These are phyloP conservation scores for Aleiodes alternator DNA, from an alignment of 2,888 invertebrate species.

Conservation along the genomic window DNA sequence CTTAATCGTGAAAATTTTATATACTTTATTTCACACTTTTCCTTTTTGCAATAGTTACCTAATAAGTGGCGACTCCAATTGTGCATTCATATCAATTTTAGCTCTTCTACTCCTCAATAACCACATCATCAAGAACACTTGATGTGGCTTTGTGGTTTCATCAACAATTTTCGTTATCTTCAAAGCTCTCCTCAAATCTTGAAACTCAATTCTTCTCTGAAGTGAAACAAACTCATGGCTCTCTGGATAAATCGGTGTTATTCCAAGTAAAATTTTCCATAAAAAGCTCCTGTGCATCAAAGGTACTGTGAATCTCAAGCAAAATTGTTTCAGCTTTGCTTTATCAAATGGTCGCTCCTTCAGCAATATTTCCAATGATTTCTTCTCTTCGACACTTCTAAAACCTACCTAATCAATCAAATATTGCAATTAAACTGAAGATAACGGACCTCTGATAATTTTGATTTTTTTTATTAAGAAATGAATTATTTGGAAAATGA, in stretches of 20 bases:
- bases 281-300: constrained; percentile 86
- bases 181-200: constrained; percentile 84
- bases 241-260: constrained; percentile 86
- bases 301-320: constrained; percentile 89
- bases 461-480: too few relatives aligned
- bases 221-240: constrained; percentile 85
- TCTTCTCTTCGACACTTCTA: constrained; percentile 92
- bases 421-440: too few relatives aligned
- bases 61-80: constrained; percentile 68
- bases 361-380: constrained; percentile 90
- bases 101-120: constrained; percentile 84
- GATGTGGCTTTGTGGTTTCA: constrained; percentile 80
- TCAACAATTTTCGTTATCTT: constrained; percentile 82
- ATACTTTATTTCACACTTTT: not conserved
- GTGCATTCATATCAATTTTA: constrained; percentile 72
- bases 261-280: constrained; percentile 91
- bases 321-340: constrained; percentile 89
- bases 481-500: too few relatives aligned
- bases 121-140: constrained; percentile 88
- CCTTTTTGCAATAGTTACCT: constrained; percentile 62
- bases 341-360: constrained; percentile 90
- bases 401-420: constrained; percentile 82
- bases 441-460: too few relatives aligned
- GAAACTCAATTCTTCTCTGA: constrained; percentile 85
- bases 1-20: constrained; percentile 1